Conservation (phyloP, 2,797 vertebrate species). For the Characodon lateralis region DNA sequence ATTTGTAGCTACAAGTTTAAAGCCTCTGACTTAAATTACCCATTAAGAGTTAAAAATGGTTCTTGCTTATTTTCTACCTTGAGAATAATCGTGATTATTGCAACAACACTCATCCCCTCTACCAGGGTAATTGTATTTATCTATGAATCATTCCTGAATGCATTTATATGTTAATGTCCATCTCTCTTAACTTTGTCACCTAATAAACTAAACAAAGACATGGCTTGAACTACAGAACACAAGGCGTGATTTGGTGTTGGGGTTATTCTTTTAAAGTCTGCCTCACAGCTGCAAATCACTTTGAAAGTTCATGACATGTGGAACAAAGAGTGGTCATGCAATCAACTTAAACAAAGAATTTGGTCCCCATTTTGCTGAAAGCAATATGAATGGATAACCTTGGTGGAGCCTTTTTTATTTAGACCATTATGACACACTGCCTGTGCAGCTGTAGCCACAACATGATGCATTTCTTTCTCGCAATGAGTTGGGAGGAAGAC, state of each 20-base stretch:
- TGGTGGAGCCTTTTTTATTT: constrained; percentile 70
- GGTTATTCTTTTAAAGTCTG: constrained; percentile 61
- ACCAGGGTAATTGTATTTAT: constrained; percentile 55
- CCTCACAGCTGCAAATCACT: constrained; percentile 51
- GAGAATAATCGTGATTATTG: constrained; percentile 32
- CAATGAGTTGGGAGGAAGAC: constrained; percentile 17
- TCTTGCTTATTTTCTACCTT: constrained; percentile 10
- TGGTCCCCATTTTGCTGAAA: constrained; percentile 61
- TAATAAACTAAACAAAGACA: constrained; percentile 56
- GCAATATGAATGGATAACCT: constrained; percentile 71
- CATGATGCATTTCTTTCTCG: constrained; percentile 48
- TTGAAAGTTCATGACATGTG: constrained; percentile 64
- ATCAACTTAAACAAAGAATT: constrained; percentile 74
- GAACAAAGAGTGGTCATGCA: constrained; percentile 70
- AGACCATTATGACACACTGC: constrained; percentile 55
- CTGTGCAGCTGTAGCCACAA: constrained; percentile 72
- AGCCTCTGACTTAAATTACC: constrained; percentile 8
- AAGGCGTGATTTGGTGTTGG: constrained; percentile 52
- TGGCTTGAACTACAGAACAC: constrained; percentile 55
- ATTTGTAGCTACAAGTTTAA: background rate
- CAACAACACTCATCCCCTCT: constrained; percentile 42
- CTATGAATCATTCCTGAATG: constrained; percentile 67
- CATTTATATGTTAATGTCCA: constrained; percentile 80
- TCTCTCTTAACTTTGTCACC: constrained; percentile 56
- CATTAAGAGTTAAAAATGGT: constrained; percentile 9